Conservation (phyloP, 2,888 invertebrate genomes). For the Blomia tropicalis region DNA sequence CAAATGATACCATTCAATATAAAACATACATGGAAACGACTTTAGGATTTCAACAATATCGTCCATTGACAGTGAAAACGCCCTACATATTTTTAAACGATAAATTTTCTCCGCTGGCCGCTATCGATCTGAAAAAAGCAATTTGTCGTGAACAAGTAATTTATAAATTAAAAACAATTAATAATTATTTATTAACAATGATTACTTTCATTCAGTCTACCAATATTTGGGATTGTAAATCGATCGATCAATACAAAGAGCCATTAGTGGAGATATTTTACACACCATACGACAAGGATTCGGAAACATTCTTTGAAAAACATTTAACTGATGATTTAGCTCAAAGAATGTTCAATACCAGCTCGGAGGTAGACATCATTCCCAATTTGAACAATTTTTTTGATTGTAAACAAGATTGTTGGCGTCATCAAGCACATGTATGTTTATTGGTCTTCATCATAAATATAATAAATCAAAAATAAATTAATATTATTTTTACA, state of each 20-base stretch:
- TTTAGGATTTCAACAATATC: background rate
- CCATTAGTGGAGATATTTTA: slow-evolving; percentile 6
- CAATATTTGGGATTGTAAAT: background rate
- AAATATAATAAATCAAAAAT: background rate
- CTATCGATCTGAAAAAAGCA: background rate
- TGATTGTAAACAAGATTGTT: background rate
- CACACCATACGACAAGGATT: background rate
- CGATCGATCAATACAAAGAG: slow-evolving; percentile 4
- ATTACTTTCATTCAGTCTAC: background rate
- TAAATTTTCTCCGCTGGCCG: background rate
- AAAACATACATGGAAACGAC: no score
- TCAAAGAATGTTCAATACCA: background rate
- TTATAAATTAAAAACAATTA: no score
- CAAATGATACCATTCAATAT: no score
- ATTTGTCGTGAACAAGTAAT: background rate
- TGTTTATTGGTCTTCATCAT: background rate
- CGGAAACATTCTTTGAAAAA: background rate
- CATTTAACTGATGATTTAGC: background rate
- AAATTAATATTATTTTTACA: background rate
- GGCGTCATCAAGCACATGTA: slow-evolving; percentile 7
- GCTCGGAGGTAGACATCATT: background rate
- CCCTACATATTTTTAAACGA: background rate
- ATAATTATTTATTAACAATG: no score
- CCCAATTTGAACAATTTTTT: background rate
- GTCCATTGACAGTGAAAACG: background rate